Evolutionary conservation across 2,888 invertebrate genomes (phyloP).

Genomic region (Cyclophora albipunctata): DNA sequence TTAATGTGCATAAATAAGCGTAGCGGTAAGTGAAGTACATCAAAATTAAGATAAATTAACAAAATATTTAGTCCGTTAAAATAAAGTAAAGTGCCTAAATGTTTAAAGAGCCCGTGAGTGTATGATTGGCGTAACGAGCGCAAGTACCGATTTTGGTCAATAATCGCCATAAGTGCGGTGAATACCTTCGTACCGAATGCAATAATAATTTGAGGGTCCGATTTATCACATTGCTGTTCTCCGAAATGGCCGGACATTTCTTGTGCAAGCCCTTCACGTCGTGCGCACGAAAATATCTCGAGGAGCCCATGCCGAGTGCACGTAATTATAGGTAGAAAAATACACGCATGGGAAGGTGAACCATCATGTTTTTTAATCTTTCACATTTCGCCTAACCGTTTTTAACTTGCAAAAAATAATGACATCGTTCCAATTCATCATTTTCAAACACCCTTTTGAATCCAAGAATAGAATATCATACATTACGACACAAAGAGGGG

Average conservation of each 20-base stretch:
- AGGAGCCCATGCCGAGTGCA: conserved; percentile 56
- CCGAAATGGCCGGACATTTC: conserved; percentile 68
- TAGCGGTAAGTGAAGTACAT: too few relatives aligned
- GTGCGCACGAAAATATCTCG: conserved; percentile 71
- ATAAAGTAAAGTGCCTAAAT: not conserved
- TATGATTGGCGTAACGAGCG: conserved; percentile 69
- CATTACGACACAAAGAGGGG: conserved; percentile 51
- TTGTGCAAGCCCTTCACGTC: conserved; percentile 69
- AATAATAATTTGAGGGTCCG: conserved; percentile 73
- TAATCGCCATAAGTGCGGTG: conserved; percentile 68
- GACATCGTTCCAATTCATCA: conserved; percentile 31
- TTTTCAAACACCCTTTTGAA: conserved; percentile 45
- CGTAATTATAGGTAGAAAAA: conserved; percentile 71
- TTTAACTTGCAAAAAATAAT: conserved; percentile 55
- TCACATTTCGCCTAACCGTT: conserved; percentile 50
- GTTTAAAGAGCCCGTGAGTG: conserved; percentile 15
- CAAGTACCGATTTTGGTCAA: conserved; percentile 68
- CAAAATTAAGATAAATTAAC: too few relatives aligned
- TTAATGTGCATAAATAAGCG: too few relatives aligned
- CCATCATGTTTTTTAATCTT: conserved; percentile 46
- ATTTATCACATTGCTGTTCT: conserved; percentile 72
- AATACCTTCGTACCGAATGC: conserved; percentile 69
- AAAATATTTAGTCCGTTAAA: too few relatives aligned
- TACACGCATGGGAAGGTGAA: conserved; percentile 61
- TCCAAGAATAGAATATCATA: conserved; percentile 40